Evolutionary conservation across 2,797 vertebrate species (phyloP), one percentile per base, ranked within the genome.

Genomic region (Epinephelus coioides): DNA sequence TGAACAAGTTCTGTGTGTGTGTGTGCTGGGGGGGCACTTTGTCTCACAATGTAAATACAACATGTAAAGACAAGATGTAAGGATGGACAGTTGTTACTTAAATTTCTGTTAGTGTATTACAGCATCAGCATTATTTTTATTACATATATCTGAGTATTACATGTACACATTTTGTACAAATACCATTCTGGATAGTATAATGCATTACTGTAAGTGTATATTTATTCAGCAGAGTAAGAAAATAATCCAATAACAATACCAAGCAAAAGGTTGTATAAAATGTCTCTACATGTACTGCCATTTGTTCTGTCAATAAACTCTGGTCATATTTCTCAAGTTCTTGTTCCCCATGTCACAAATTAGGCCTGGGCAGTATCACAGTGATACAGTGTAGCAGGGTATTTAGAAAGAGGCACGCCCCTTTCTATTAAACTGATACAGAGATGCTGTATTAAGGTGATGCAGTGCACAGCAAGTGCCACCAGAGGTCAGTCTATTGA

Each of bases 1-100:
- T 76, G 25, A 83, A 77, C 46, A 60, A 82, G 47, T 73, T 72
- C 8, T 60, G 62, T 30, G 27, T 30, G 27, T 30, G 27, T 30
- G 27, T 30, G 27, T 30, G 27, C 40, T 44, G 34, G 19, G 25
- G 19, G 15, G 17, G 15, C 30, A 14, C 17, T 63, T 44, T 54
- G 46, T 49, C n/a, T 72, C n/a, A 61, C 25, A 51, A 30, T 14
- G 17, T 53, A 27, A 25, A 44, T 44, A 14, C 30, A 17, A 21
- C 9, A 44, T 51, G 19, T 17, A 3, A 59, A 34, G 25, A 43
- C 27, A 59, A 9, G 43, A 62, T 63, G 44, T 14, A 3, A 76
- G 49, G 18, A 43, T 25, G 18, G 18, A 19, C 1, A 43, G 44
- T 25, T 43, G 5, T 9, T 30, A 19, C 14, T 19, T 62, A 27